Evolutionary conservation across 2,113 vertebrate species (phyloP).

Genomic region (Onychostoma macrolepis): DNA sequence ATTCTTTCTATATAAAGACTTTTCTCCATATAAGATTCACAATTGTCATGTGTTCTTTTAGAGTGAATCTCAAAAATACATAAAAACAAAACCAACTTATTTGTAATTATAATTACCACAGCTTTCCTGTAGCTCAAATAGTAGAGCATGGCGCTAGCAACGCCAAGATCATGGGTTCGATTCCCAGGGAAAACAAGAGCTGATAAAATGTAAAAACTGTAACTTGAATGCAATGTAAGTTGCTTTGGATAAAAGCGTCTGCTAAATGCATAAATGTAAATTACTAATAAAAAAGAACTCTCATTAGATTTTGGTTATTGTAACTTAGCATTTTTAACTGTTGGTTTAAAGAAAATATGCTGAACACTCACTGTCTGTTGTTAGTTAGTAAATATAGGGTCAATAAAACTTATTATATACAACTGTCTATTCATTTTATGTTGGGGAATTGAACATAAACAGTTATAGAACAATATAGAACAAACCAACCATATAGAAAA

Average conservation of each 20-base stretch:
- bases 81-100: neutral
- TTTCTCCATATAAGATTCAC: neutral
- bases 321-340: neutral
- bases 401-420: neutral
- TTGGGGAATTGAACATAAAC: neutral
- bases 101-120: neutral
- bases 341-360: neutral
- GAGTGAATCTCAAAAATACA: neutral
- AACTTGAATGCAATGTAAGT: too few species aligned
- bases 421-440: neutral
- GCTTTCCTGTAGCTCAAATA: too few species aligned
- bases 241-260: too few species aligned
- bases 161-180: too few species aligned
- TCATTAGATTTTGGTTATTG: too few species aligned
- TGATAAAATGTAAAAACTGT: too few species aligned
- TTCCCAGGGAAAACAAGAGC: too few species aligned
- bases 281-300: too few species aligned
- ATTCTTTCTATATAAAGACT: conserved; percentile 9
- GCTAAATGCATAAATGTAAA: too few species aligned
- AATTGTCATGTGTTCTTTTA: neutral
- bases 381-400: neutral
- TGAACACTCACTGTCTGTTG: too few species aligned
- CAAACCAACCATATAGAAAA: neutral
- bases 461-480: neutral
- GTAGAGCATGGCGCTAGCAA: too few species aligned